Conservation (phyloP, 2,797 vertebrate species). For the Tragelaphus oryx region DNA sequence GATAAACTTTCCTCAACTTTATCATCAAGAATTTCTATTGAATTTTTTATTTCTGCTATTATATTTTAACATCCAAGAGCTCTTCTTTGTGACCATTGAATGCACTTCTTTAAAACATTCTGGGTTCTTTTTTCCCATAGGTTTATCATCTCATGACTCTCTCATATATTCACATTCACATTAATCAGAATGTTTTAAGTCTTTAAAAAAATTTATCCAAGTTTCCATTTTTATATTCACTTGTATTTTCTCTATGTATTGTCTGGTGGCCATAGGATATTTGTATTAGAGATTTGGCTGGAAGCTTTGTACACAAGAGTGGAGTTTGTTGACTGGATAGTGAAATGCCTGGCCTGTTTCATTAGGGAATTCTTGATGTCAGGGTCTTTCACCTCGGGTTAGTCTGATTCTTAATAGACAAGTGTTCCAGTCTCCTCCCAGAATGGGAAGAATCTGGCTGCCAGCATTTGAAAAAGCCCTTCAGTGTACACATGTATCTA, state of each 20-base stretch:
- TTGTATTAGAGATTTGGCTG: background rate
- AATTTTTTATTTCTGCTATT: background rate
- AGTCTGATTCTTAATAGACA: background rate
- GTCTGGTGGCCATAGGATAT: background rate
- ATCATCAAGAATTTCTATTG: background rate
- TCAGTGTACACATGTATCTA: background rate
- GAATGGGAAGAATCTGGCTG: background rate
- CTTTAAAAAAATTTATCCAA: background rate
- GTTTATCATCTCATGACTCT: background rate
- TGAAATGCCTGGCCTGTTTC: background rate
- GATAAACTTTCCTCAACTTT: background rate
- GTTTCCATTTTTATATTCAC: background rate
- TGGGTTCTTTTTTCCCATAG: background rate
- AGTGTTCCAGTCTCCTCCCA: background rate
- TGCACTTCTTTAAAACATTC: background rate
- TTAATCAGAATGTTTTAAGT: background rate
- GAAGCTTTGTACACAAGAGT: background rate
- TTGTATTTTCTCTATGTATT: background rate
- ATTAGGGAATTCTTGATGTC: background rate
- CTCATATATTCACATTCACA: background rate
- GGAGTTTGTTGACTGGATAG: background rate
- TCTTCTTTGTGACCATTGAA: background rate
- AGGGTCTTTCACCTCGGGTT: background rate
- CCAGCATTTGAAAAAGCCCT: background rate
- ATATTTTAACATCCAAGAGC: background rate